phyloP scores from a whole-genome alignment of 2,797 vertebrate species.

The Pantherophis vulpinus region DNA sequence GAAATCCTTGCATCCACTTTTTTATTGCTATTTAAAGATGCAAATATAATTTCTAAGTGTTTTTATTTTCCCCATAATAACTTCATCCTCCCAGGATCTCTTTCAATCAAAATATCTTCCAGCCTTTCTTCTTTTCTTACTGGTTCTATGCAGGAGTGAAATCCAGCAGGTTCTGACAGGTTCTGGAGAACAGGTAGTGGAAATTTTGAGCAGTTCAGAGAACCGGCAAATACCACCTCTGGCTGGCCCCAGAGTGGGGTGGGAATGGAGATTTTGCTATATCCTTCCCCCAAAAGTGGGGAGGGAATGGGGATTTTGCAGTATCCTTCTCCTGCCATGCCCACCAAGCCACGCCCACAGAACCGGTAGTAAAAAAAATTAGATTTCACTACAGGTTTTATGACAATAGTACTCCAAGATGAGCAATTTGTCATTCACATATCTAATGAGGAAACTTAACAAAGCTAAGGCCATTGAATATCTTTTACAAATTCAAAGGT shows the following conservation, averaged over 20 bases:
- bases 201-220: too few species aligned
- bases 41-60: background rate
- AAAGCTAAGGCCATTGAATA: background rate
- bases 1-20: background rate
- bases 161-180: too few species aligned
- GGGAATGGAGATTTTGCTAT: too few species aligned
- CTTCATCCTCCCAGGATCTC: background rate
- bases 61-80: background rate
- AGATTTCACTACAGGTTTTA: too few species aligned
- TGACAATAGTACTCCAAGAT: background rate
- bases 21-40: background rate
- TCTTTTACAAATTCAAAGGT: background rate
- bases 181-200: too few species aligned
- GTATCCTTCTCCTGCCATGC: too few species aligned
- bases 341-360: too few species aligned
- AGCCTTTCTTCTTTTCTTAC: background rate
- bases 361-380: too few species aligned
- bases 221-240: too few species aligned
- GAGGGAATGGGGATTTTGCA: too few species aligned
- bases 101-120: background rate
- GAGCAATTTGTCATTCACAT: background rate
- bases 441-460: background rate
- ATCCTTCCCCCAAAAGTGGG: too few species aligned
- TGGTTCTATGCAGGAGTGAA: background rate
- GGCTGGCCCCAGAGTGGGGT: too few species aligned